phyloP scores from a whole-genome alignment of 2,888 invertebrate species.

The Drosophila nr. medialis region DNA sequence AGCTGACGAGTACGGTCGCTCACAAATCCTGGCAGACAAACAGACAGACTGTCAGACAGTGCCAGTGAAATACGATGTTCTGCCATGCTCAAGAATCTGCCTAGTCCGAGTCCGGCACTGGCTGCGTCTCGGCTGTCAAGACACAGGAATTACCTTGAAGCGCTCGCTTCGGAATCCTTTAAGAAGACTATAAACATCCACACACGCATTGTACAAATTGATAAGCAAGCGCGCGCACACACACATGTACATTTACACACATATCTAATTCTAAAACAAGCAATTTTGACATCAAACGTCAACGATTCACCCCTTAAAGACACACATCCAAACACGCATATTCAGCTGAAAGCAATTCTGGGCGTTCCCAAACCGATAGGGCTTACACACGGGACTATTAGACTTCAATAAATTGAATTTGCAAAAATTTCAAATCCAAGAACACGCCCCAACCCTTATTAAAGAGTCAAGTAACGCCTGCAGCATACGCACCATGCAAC shows the following conservation, averaged over 20 bases:
- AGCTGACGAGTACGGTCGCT: slow-evolving; percentile 64
- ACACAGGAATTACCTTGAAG: slow-evolving; percentile 60
- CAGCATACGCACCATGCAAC: slow-evolving; percentile 73
- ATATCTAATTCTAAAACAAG: slow-evolving; percentile 57
- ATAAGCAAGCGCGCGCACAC: slow-evolving; percentile 42
- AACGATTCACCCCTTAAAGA: slow-evolving; percentile 47
- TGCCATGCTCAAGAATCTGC: slow-evolving; percentile 33
- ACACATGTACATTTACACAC: slow-evolving; percentile 10
- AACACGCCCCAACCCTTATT: slow-evolving; percentile 44
- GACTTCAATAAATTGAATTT: slow-evolving; percentile 80
- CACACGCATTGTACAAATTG: slow-evolving; percentile 53
- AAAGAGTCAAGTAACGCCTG: slow-evolving; percentile 51
- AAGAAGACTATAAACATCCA: slow-evolving; percentile 73
- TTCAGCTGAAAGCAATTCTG: slow-evolving; percentile 52
- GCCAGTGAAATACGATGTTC: slow-evolving; percentile 52
- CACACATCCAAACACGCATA: slow-evolving; percentile 16
- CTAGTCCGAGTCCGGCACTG: slow-evolving; percentile 48
- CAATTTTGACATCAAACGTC: slow-evolving; percentile 79
- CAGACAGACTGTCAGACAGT: slow-evolving; percentile 14
- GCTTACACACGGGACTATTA: slow-evolving; percentile 70
- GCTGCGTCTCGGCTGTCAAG: slow-evolving; percentile 39
- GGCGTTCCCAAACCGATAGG: slow-evolving; percentile 55
- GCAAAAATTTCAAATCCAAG: slow-evolving; percentile 74
- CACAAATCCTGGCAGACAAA: slow-evolving; percentile 61
- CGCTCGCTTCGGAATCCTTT: slow-evolving; percentile 68